Conservation (phyloP, 2,113 vertebrate species). For the Daubentonia madagascariensis region DNA sequence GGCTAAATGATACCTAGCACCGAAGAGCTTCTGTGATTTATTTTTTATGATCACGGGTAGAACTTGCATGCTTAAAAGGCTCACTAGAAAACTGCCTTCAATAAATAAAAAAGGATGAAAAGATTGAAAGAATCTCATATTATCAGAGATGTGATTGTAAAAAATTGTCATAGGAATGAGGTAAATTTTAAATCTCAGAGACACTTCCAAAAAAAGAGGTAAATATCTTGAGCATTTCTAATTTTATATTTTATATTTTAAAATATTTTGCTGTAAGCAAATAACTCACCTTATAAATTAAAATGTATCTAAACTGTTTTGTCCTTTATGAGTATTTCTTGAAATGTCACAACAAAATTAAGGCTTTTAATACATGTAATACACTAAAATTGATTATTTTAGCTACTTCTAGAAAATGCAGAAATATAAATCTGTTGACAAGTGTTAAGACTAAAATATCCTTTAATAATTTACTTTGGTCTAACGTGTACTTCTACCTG, state of each 20-base stretch:
- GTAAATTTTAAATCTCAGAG: constrained; percentile 72
- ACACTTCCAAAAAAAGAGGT: neutral
- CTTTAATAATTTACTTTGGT: constrained; percentile 59
- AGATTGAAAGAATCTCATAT: constrained; percentile 76
- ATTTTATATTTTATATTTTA: constrained; percentile 44
- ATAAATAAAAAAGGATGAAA: constrained; percentile 72
- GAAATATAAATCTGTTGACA: constrained; percentile 44
- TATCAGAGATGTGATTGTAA: constrained; percentile 65
- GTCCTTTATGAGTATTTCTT: constrained; percentile 36
- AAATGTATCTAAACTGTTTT: constrained; percentile 54
- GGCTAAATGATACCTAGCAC: constrained; percentile 84
- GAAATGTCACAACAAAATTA: constrained; percentile 60
- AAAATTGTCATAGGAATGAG: constrained; percentile 70
- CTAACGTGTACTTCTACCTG: constrained; percentile 41
- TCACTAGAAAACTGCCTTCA: constrained; percentile 70
- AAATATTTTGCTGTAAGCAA: constrained; percentile 61
- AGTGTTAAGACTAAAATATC: constrained; percentile 39
- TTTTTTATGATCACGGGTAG: constrained; percentile 83
- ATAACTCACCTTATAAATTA: constrained; percentile 46
- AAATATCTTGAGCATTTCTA: constrained; percentile 56
- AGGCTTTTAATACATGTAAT: constrained; percentile 23
- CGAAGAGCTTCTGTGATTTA: constrained; percentile 83
- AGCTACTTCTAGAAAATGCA: constrained; percentile 61
- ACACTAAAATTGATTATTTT: constrained; percentile 52
- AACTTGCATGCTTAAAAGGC: constrained; percentile 80